phyloP scores from a whole-genome alignment of 2,888 invertebrate genomes.

The Eretmocerus hayati region DNA sequence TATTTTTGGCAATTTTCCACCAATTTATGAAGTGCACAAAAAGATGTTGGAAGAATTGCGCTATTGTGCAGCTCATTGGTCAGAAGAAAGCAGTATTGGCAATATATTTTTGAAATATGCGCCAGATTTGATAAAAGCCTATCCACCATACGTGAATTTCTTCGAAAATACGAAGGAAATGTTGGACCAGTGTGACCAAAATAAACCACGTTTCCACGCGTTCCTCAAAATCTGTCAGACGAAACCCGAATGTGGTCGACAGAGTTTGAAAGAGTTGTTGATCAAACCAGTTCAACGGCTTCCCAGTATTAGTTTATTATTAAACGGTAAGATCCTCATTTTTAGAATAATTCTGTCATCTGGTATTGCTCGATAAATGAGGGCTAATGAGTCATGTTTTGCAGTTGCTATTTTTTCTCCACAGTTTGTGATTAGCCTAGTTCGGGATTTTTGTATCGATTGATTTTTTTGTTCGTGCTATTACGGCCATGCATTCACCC shows the following conservation, averaged over 20 bases:
- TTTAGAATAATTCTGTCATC: no score
- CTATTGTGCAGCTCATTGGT: slow-evolving; percentile 67
- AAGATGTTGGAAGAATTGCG: slow-evolving; percentile 58
- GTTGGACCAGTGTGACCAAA: slow-evolving; percentile 81
- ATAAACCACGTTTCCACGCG: slow-evolving; percentile 94
- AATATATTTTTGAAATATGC: slow-evolving; percentile 82
- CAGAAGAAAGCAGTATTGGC: slow-evolving; percentile 81
- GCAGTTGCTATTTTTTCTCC: no score
- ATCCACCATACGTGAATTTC: slow-evolving; percentile 97
- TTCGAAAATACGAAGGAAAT: slow-evolving; percentile 96
- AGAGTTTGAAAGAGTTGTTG: slow-evolving; percentile 90
- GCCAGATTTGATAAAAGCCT: slow-evolving; percentile 83
- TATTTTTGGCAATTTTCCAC: slow-evolving; percentile 91
- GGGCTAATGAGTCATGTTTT: no score
- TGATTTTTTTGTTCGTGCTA: no score
- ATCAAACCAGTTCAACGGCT: slow-evolving; percentile 96
- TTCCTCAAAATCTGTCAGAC: slow-evolving; percentile 94
- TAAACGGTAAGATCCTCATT: slow-evolving; percentile 89
- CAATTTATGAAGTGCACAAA: slow-evolving; percentile 89
- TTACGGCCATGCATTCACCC: no score
- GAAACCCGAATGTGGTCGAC: slow-evolving; percentile 91
- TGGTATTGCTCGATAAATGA: no score
- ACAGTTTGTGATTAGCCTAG: no score
- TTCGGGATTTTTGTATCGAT: no score
- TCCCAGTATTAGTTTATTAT: slow-evolving; percentile 89